These are phyloP conservation scores for Tricholaema leucomelas DNA, from an alignment of 2,113 vertebrate genomes.

Conservation along the genomic window DNA sequence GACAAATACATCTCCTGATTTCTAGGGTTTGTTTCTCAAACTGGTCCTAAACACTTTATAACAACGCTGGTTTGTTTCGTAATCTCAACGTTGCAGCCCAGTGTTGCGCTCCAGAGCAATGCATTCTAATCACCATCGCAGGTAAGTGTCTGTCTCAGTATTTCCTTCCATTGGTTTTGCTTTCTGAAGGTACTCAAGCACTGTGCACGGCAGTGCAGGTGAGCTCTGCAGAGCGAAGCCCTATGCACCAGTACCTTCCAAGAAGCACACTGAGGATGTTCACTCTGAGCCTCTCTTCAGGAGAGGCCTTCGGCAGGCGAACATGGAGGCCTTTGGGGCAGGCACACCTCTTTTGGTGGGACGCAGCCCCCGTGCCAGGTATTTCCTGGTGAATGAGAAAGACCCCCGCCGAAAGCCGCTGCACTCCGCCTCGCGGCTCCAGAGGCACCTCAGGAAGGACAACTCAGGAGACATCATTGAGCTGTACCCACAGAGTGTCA, in stretches of 20 bases:
- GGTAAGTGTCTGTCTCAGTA: neutral
- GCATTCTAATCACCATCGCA: neutral
- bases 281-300: slow-evolving; percentile 85
- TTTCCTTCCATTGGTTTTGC: neutral
- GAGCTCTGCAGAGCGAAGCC: slow-evolving; percentile 77
- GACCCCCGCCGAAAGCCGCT: slow-evolving; percentile 77
- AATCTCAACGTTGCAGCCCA: neutral
- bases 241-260: slow-evolving; percentile 29
- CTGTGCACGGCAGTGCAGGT: slow-evolving; percentile 67
- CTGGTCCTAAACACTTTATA: neutral
- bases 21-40: neutral
- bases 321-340: slow-evolving; percentile 56
- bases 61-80: neutral
- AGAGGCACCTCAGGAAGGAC: slow-evolving; percentile 80
- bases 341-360: slow-evolving; percentile 63
- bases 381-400: slow-evolving; percentile 83
- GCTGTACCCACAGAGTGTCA: slow-evolving; percentile 77
- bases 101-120: neutral
- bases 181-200: slow-evolving; percentile 68
- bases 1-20: neutral
- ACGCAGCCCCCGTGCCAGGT: slow-evolving; percentile 76
- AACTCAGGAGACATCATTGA: slow-evolving; percentile 77
- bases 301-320: slow-evolving; percentile 73
- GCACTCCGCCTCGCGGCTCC: slow-evolving; percentile 77
- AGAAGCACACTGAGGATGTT: slow-evolving; percentile 67